A percentile compares a stretch with the other conserved stretches of the same genome.
phyloP scores from a whole-genome alignment of 2,888 invertebrate species.

The Drosophila atroscutellata region DNA sequence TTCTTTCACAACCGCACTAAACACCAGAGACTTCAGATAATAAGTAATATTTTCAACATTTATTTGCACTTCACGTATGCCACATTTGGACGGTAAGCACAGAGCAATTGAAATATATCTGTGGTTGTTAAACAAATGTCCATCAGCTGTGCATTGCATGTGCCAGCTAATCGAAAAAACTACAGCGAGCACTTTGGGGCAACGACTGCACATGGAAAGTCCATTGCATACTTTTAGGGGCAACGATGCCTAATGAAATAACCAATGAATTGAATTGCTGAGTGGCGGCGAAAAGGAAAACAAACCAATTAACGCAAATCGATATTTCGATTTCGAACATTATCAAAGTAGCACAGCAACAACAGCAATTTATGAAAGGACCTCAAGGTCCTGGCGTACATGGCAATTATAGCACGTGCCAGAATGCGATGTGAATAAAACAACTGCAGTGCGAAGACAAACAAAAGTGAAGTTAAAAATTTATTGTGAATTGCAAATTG shows the following conservation, averaged over 20 bases:
- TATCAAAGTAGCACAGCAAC: constrained; percentile 38
- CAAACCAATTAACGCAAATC: constrained; percentile 68
- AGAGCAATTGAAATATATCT: not conserved
- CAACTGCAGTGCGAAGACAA: constrained; percentile 38
- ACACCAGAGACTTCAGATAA: not conserved
- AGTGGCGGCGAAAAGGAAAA: constrained; percentile 32
- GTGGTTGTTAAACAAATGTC: constrained; percentile 33
- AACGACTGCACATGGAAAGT: constrained; percentile 19
- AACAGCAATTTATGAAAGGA: constrained; percentile 31
- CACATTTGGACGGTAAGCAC: not conserved
- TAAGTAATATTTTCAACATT: not conserved
- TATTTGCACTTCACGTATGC: not conserved
- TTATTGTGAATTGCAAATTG: constrained; percentile 19
- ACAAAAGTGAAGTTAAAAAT: constrained; percentile 17
- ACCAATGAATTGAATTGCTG: constrained; percentile 19
- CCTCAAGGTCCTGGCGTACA: constrained; percentile 50
- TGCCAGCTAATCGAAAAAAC: constrained; percentile 12
- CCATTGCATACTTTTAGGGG: constrained; percentile 44
- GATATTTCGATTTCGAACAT: constrained; percentile 65
- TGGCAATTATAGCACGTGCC: constrained; percentile 56
- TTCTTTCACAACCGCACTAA: not conserved
- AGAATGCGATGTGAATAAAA: constrained; percentile 30
- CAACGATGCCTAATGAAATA: constrained; percentile 22
- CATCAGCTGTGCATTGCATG: constrained; percentile 34
- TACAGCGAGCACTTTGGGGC: constrained; percentile 25